Percentiles rank a stretch among this genome's conserved stretches.
These are phyloP conservation scores for Drosophila nigricruria DNA, from an alignment of 2,888 invertebrate genomes.

Conservation along the genomic window DNA sequence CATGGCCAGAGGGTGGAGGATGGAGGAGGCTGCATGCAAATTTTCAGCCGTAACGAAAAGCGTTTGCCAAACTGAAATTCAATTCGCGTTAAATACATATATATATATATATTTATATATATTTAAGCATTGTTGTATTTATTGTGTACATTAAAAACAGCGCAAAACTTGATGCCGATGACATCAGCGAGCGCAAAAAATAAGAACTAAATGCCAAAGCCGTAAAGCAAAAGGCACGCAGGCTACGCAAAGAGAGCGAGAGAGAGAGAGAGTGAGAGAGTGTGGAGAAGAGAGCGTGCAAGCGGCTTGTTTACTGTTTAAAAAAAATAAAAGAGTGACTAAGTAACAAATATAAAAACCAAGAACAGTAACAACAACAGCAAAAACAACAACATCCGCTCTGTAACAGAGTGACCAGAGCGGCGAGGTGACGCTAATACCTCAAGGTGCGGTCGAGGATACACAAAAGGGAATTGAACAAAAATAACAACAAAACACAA, in stretches of 20 bases:
- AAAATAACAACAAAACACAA: constrained; percentile 16
- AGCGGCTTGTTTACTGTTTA: constrained; percentile 45
- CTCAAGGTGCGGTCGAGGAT: constrained; percentile 55
- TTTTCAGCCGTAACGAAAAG: constrained; percentile 20
- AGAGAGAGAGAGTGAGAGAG: constrained; percentile 6
- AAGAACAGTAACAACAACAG: constrained; percentile 8
- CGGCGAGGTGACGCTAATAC: constrained; percentile 16
- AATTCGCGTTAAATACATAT: constrained; percentile 17
- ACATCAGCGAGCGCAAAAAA: constrained; percentile 49
- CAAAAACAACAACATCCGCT: constrained; percentile 7
- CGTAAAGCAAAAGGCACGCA: constrained; percentile 29
- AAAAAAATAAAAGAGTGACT: constrained; percentile 38
- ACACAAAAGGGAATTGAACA: constrained; percentile 9
- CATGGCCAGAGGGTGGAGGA: neutral
- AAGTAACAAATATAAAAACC: constrained; percentile 30
- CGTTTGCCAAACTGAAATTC: constrained; percentile 40
- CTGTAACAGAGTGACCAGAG: constrained; percentile 36
- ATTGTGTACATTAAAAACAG: constrained; percentile 30
- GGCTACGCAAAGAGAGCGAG: constrained; percentile 22
- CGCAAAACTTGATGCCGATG: constrained; percentile 44
- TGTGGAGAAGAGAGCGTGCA: constrained; percentile 15
- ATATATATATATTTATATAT: neutral
- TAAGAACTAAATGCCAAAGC: constrained; percentile 31
- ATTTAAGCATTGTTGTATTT: constrained; percentile 34
- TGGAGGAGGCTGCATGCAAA: constrained; percentile 24